Base-by-base conservation (phyloP, 2,888 invertebrate species). In the Hetaerina titia region DNA sequence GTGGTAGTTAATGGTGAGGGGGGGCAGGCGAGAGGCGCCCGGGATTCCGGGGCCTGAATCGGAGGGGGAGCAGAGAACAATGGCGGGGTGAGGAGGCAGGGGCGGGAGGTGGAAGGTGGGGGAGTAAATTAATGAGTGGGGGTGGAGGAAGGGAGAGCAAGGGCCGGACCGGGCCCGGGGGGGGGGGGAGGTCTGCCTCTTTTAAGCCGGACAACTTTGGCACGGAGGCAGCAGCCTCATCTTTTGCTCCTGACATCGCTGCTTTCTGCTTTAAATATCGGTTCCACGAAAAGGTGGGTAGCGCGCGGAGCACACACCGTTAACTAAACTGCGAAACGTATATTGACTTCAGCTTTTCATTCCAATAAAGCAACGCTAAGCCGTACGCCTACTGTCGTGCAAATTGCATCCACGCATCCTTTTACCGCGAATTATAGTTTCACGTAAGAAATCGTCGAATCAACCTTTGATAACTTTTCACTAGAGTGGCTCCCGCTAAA, bases 121-220 rank as follows among this genome's bases (percentile, higher is more conserved):
- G 58, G 89, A 89, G 89, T n/a, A 57, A 58, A 58, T 56, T 58
- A 58, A 58, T 56, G 58, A 89, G 58, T 89, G 89, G 89, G 11
- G 89, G 58, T 11, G 89, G 58, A 89, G 58, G 57, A 56, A 11
- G 6, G 89, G n/a, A 69, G 69, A 69, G 15, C 19, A 11, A 5
- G 13, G n/a, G 45, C 45, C 45, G 4, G 45, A 25, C 15, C 31
- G 81, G 81, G 13, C 81, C 45, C 2, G 81, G 25, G 81, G 13
- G 7, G n/a, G n/a, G n/a, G 81, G n/a, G 81, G n/a, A 81, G 22
- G 31, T 88, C n/a, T 45, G 89, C 88, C n/a, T 89, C 58, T n/a
- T 58, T 81, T 81, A 81, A 81, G 81, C 81, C 81, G 81, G 81
- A 81, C 81, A 81, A 81, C 81, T 81, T 81, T 25, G 69, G 69